Conservation (phyloP, 1,140 invertebrate species). For the Vollenhovia emeryi region DNA sequence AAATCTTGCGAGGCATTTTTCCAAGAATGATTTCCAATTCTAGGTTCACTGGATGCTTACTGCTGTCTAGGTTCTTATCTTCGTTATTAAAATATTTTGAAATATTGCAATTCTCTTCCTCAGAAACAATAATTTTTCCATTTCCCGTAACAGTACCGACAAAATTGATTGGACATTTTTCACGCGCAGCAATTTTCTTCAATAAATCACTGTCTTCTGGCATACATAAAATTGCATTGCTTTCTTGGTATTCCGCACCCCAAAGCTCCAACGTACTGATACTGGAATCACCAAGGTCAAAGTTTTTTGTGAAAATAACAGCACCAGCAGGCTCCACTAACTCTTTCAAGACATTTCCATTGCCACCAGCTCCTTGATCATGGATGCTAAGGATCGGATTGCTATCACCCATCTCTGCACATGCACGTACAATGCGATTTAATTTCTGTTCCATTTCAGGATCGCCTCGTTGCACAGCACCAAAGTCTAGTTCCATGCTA, state of each 20-base stretch:
- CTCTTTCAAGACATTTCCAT: conserved; percentile 99
- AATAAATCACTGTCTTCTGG: conserved; percentile 88
- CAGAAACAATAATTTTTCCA: conserved; percentile 92
- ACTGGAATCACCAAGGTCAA: conserved; percentile 97
- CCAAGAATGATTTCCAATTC: conserved; percentile 96
- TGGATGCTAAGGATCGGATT: conserved; percentile 98
- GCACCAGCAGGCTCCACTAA: conserved; percentile 97
- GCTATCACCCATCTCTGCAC: conserved; percentile 91
- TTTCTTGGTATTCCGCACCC: conserved; percentile 99
- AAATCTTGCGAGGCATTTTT: conserved; percentile 93
- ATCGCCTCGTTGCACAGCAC: conserved; percentile 98
- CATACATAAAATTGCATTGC: conserved; percentile 94
- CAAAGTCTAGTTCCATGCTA: conserved; percentile 95
- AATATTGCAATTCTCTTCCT: conserved; percentile 85
- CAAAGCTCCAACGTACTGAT: conserved; percentile 97
- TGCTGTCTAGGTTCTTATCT: conserved; percentile 16
- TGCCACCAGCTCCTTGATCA: conserved; percentile 98
- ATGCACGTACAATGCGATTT: conserved; percentile 96
- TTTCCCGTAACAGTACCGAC: conserved; percentile 96
- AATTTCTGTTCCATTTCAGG: conserved; percentile 99
- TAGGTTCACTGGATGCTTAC: conserved; percentile 92
- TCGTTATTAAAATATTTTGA: conserved; percentile 79
- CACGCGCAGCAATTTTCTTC: conserved; percentile 91
- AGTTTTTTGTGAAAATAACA: conserved; percentile 94
- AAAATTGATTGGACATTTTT: conserved; percentile 96